Conservation (phyloP, 2,888 invertebrate species). For the Drosophila robusta region DNA sequence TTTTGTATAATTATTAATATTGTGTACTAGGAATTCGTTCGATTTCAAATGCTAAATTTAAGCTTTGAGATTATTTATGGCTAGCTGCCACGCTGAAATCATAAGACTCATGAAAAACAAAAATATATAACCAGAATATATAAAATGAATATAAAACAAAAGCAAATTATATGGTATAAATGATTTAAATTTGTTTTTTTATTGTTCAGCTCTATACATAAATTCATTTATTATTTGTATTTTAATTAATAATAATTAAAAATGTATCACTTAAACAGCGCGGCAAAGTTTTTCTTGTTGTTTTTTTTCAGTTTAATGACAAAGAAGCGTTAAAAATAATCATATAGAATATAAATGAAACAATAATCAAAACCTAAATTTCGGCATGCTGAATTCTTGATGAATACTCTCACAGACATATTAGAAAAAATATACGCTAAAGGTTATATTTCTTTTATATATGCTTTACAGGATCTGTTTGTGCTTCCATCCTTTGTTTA, state of each 20-base stretch:
- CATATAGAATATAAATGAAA: conserved; percentile 32
- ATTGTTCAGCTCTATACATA: conserved; percentile 66
- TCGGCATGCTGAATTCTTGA: conserved; percentile 23
- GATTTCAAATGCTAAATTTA: conserved; percentile 13
- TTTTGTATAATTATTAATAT: neutral
- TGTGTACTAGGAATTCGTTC: conserved; percentile 12
- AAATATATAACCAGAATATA: neutral
- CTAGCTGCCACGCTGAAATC: conserved; percentile 27
- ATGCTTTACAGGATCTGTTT: conserved; percentile 11
- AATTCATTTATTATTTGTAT: conserved; percentile 71
- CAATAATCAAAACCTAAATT: conserved; percentile 20
- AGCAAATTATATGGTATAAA: conserved; percentile 56
- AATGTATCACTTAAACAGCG: conserved; percentile 75
- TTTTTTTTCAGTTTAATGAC: conserved; percentile 18
- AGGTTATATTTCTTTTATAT: conserved; percentile 15
- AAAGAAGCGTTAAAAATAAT: conserved; percentile 50
- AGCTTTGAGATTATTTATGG: neutral
- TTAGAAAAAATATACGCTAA: conserved; percentile 15
- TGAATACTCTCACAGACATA: conserved; percentile 34
- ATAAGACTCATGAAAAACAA: conserved; percentile 2
- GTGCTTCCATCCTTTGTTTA: conserved; percentile 2
- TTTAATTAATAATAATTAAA: conserved; percentile 51
- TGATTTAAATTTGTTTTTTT: conserved; percentile 57
- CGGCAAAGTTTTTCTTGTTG: conserved; percentile 46
- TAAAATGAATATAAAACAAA: conserved; percentile 24